Base-by-base conservation (phyloP, 2,797 vertebrate species). In the Sebastes flavidus region DNA sequence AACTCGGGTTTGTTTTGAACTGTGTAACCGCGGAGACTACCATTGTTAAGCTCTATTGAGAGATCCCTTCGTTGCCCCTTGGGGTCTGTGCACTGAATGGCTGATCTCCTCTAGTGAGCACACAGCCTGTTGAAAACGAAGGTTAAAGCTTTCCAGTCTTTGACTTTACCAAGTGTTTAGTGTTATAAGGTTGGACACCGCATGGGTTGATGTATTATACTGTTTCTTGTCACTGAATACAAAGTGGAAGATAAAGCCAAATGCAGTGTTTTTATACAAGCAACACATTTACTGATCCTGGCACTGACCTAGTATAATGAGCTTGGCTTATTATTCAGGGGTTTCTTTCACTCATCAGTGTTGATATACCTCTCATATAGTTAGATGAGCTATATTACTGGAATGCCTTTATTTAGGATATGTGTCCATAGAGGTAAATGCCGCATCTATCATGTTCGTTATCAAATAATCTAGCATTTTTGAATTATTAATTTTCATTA, bases 1-100 rank as follows among this genome's bases (percentile, higher is more conserved):
- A 95, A 95, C 95, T 58, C 2, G 0, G 78, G 61, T 90, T 91
- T 94, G 91, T 94, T 95, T 92, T 88, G 66, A 81, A 76, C 9
- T 20, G 65, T 65, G 87, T 93, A 83, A 84, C 89, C 60, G 25
- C 27, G 76, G 89, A 75, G 87, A 91, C 87, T 14, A 77, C 79
- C 56, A 38, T 79, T 34, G 60, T 88, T 78, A 74, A 85, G 78
- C 91, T 87, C 87, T 83, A 63, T 78, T 86, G 72, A 93, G 91
- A 90, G 75, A 73, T 83, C 49, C 65, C 55, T 38, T 78, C 80
- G 63, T 75, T 75, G 32, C 58, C 82, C 76, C 65, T 65, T 76
- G 65, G 87, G 65, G 67, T 85, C 77, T 82, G 72, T 75, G 18
- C 34, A 54, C 72, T 80, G 55, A 86, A 85, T 67, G 30, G 67